These are phyloP conservation scores for Heliothis subflexa DNA, from an alignment of 1,140 invertebrate genomes.

Conservation along the genomic window DNA sequence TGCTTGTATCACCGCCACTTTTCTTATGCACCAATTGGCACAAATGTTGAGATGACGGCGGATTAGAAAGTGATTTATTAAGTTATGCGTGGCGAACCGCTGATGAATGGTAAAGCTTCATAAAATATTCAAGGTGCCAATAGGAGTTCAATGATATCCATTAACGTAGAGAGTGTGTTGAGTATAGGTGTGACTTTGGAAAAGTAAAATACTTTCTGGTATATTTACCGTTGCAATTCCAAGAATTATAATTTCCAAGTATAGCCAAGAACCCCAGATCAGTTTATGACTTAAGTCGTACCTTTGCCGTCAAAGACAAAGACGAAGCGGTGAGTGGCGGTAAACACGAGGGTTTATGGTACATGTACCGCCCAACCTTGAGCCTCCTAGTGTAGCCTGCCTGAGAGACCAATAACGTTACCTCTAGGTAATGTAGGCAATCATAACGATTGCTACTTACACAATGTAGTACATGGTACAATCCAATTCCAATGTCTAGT, in stretches of 20 bases:
- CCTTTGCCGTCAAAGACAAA: constrained; percentile 46
- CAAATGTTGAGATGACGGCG: constrained; percentile 40
- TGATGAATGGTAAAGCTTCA: background rate
- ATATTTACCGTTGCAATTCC: background rate
- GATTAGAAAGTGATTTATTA: constrained; percentile 44
- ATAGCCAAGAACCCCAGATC: background rate
- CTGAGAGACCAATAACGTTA: constrained; percentile 34
- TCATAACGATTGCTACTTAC: constrained; percentile 12
- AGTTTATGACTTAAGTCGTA: constrained; percentile 36
- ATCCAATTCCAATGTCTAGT: constrained; percentile 31
- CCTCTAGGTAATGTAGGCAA: background rate
- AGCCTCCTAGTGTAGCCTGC: constrained; percentile 26
- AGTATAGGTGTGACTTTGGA: background rate
- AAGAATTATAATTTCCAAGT: background rate
- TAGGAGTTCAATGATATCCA: background rate
- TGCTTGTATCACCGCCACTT: constrained; percentile 37
- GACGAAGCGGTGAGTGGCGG: constrained; percentile 44
- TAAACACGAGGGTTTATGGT: constrained; percentile 47
- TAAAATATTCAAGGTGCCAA: constrained; percentile 11
- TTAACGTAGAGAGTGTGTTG: background rate
- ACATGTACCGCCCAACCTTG: constrained; percentile 41
- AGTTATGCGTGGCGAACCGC: background rate
- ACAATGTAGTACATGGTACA: constrained; percentile 17
- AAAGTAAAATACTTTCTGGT: background rate
- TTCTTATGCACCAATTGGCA: constrained; percentile 47